Evolutionary conservation across 2,113 vertebrate species (phyloP), one percentile per base, ranked within the genome.

Genomic region (Anolis carolinensis): DNA sequence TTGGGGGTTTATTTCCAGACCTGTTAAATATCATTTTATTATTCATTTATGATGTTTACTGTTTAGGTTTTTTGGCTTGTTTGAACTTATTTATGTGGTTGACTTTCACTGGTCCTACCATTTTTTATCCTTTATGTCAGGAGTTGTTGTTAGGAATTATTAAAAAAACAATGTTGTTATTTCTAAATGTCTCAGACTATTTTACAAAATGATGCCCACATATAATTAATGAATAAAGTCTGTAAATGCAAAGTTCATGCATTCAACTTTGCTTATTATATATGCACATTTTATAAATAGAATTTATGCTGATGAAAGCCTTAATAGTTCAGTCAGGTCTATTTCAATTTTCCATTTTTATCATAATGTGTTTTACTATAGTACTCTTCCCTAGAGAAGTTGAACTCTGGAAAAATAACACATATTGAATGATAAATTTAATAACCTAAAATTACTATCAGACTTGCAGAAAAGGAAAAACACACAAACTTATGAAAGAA

Each of bases 251-350:
- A 84, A 9, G 7, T 63, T 84, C 13, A 75, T 75, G 34, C 32
- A 8, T 23, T 62, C 5, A 65, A 84, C 25, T 75, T 85, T 20
- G 13, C 52, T 85, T 78, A 7, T 20, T n/a, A 20, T 7, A 14
- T 48, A 25, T 11, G 36, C 7, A 82, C 65, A 44, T 65, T 80
- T 79, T 67, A 71, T 44, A 82, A n/a, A 8, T 32, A 20, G 34
- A 85, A n/a, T 85, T 68, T 52, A 34, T 14, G 21, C 62, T 84
- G 62, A 67, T n/a, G n/a, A n/a, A n/a, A n/a, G n/a, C n/a, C n/a
- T n/a, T 44, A 44, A 44, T 44, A 44, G 39, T 8, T 77, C 48
- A 18, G 18, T 77, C 52, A 77, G 18, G 30, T 20, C 8, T 55
- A 32, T 55, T 77, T 48, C 5, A 5, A 27, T n/a, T 55, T 77